Percentiles rank a stretch among this genome's conserved stretches.
phyloP scores from a whole-genome alignment of 2,888 invertebrate species.

The Leuctra nigra region DNA sequence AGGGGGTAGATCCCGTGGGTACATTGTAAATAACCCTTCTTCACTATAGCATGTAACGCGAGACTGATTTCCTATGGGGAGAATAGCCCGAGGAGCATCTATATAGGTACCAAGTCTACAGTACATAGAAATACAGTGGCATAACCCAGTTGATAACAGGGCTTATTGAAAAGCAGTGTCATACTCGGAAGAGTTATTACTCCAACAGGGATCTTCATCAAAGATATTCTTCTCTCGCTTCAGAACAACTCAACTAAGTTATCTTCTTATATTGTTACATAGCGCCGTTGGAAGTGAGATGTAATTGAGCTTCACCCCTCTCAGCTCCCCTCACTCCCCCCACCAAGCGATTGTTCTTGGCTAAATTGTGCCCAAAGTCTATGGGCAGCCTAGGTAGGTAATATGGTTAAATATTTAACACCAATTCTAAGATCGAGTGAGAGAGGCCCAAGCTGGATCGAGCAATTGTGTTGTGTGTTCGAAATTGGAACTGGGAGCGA shows the following conservation, averaged over 20 bases:
- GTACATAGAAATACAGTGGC: too few species aligned
- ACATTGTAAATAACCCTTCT: slow-evolving; percentile 21
- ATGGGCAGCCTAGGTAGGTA: neutral
- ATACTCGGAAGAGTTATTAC: too few species aligned
- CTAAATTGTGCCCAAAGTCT: too few species aligned
- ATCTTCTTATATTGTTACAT: too few species aligned
- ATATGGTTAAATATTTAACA: neutral
- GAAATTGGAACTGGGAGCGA: neutral
- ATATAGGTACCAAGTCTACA: neutral
- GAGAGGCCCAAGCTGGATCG: neutral
- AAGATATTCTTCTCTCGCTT: too few species aligned
- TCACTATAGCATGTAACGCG: neutral
- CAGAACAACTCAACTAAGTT: too few species aligned
- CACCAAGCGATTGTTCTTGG: too few species aligned
- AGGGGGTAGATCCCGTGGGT: slow-evolving; percentile 13
- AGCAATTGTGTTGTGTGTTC: neutral
- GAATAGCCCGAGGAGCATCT: slow-evolving; percentile 4
- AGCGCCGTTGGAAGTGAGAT: too few species aligned
- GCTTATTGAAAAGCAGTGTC: neutral
- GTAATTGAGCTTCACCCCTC: too few species aligned
- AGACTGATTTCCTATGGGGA: slow-evolving; percentile 23
- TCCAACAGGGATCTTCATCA: too few species aligned
- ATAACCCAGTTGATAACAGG: neutral
- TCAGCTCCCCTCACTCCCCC: too few species aligned
- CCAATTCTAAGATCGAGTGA: neutral